Percentiles rank a stretch among this genome's conserved stretches.
These are phyloP conservation scores for Coregonus clupeaformis DNA, from an alignment of 2,113 vertebrate genomes.

Conservation along the genomic window DNA sequence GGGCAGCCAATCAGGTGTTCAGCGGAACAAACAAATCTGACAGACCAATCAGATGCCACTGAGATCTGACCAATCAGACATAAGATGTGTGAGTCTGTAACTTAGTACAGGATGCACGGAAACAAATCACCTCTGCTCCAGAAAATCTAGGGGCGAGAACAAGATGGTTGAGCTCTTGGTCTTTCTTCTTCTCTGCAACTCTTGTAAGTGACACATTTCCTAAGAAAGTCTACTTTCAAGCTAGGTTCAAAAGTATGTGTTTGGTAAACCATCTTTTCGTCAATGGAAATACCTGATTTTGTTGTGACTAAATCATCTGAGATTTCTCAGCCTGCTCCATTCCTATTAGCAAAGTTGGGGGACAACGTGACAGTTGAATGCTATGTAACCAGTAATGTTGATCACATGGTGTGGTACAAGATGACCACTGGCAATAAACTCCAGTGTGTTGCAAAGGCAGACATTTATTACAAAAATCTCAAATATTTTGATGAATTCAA, in stretches of 20 bases:
- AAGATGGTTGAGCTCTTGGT: neutral
- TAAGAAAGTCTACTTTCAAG: neutral
- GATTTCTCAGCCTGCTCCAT: neutral
- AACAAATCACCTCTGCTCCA: neutral
- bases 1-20: neutral
- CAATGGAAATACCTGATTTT: neutral
- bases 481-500: neutral
- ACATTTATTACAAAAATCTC: neutral
- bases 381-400: neutral
- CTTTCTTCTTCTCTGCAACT: neutral
- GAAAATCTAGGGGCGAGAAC: neutral
- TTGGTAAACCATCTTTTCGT: neutral
- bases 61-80: neutral
- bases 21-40: neutral
- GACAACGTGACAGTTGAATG: neutral
- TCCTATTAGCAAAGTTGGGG: neutral
- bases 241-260: no score
- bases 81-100: neutral
- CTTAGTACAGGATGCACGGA: neutral
- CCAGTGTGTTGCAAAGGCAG: neutral
- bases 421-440: neutral
- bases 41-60: neutral
- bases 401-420: constrained; percentile 1
- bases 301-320: neutral
- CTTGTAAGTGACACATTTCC: neutral